A percentile compares a stretch with the other conserved stretches of the same genome.
phyloP scores from a whole-genome alignment of 1,140 invertebrate genomes.

The Papilio polyxenes region DNA sequence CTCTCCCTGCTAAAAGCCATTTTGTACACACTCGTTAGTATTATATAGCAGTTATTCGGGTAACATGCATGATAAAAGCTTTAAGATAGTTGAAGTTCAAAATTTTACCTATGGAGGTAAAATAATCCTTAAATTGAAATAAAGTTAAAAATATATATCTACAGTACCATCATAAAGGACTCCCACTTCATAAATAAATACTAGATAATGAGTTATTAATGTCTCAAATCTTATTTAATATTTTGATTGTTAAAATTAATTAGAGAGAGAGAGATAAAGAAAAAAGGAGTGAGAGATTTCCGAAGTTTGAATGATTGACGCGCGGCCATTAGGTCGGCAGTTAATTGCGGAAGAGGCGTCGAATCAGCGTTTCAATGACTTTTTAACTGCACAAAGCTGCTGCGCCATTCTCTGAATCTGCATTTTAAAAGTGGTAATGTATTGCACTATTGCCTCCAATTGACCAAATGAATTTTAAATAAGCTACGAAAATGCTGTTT shows the following conservation, averaged over 20 bases:
- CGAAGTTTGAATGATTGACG: slow-evolving; percentile 27
- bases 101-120: background rate
- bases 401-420: slow-evolving; percentile 32
- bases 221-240: background rate
- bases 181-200: background rate
- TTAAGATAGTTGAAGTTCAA: background rate
- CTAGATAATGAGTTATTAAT: background rate
- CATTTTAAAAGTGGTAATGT: slow-evolving; percentile 36
- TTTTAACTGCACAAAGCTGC: slow-evolving; percentile 39
- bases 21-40: background rate
- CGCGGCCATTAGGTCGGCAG: slow-evolving; percentile 26
- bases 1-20: background rate
- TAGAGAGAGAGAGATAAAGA: background rate
- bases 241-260: background rate
- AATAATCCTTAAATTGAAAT: background rate
- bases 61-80: background rate
- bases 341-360: slow-evolving; percentile 38
- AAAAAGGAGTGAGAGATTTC: background rate
- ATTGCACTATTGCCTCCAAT: slow-evolving; percentile 28
- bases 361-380: slow-evolving; percentile 34
- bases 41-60: background rate
- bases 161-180: background rate
- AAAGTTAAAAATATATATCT: background rate
- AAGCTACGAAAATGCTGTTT: background rate
- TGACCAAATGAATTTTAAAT: slow-evolving; percentile 29